Conservation (phyloP, 2,888 invertebrate genomes). For the Panopea generosa region DNA sequence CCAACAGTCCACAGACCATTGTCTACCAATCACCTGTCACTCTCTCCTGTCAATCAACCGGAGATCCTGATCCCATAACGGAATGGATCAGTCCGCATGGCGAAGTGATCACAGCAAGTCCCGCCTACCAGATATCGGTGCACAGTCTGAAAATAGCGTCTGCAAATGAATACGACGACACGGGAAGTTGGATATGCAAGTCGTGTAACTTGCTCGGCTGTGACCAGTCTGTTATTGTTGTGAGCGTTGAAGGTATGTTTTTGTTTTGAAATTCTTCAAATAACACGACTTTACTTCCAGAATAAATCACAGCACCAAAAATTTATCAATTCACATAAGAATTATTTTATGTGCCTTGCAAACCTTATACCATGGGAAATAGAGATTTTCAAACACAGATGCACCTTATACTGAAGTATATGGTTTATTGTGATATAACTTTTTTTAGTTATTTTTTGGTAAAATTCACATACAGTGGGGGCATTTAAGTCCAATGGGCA, state of each 20-base stretch:
- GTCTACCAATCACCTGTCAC: slow-evolving; percentile 37
- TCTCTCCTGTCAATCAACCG: slow-evolving; percentile 53
- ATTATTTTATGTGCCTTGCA: background rate
- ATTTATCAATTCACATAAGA: no score
- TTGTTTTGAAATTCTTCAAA: background rate
- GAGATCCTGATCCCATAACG: slow-evolving; percentile 52
- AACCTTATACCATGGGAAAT: background rate
- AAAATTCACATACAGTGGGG: no score
- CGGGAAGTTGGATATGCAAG: slow-evolving; percentile 53
- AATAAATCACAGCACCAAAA: no score
- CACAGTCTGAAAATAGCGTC: slow-evolving; percentile 39
- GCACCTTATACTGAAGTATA: no score
- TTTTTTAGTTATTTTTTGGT: no score
- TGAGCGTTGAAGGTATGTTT: slow-evolving; percentile 48
- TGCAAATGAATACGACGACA: slow-evolving; percentile 43
- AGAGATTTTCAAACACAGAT: no score
- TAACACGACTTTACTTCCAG: no score
- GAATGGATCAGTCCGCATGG: slow-evolving; percentile 55
- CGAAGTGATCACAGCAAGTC: slow-evolving; percentile 22
- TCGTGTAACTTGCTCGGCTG: slow-evolving; percentile 56
- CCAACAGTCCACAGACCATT: slow-evolving; percentile 54
- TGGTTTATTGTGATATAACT: no score
- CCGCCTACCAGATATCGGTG: slow-evolving; percentile 37
- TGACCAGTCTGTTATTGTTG: slow-evolving; percentile 22
- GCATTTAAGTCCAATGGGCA: no score